These are phyloP conservation scores for Etheostoma nigrum DNA, from an alignment of 2,797 vertebrate genomes.

Conservation along the genomic window DNA sequence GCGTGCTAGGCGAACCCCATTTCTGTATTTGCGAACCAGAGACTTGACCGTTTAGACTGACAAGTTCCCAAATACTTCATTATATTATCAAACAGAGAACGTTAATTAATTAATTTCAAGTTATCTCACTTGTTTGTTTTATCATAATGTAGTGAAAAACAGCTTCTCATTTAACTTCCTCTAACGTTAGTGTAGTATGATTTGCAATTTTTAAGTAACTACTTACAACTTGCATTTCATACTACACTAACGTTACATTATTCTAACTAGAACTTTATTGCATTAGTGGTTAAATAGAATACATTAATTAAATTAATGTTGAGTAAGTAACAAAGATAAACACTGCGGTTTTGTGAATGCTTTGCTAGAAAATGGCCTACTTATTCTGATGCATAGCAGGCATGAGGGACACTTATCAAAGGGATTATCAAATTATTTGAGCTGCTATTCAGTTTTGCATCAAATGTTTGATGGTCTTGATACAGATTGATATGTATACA, in stretches of 20 bases:
- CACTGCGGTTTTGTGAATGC: not conserved
- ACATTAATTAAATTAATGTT: not conserved
- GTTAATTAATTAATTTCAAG: not conserved
- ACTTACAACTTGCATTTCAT: not conserved
- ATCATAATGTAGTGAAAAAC: not conserved
- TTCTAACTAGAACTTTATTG: not conserved
- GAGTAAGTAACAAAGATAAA: not conserved
- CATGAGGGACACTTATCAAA: not conserved
- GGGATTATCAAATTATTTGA: slow-evolving; percentile 14
- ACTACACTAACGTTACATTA: not conserved
- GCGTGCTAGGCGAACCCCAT: not conserved
- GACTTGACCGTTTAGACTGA: not conserved
- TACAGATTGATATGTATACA: too few relatives aligned
- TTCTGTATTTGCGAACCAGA: not conserved
- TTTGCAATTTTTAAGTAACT: not conserved
- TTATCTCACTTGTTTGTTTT: not conserved
- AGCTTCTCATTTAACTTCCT: not conserved
- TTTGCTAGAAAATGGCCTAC: slow-evolving; percentile 3
- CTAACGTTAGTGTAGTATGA: too few relatives aligned
- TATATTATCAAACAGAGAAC: not conserved
- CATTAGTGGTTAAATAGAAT: not conserved
- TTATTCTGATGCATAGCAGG: not conserved
- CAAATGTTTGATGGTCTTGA: not conserved
- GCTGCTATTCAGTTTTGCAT: not conserved
- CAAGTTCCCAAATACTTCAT: not conserved